phyloP scores from a whole-genome alignment of 1,140 invertebrate species.

The Drepana arcuata region DNA sequence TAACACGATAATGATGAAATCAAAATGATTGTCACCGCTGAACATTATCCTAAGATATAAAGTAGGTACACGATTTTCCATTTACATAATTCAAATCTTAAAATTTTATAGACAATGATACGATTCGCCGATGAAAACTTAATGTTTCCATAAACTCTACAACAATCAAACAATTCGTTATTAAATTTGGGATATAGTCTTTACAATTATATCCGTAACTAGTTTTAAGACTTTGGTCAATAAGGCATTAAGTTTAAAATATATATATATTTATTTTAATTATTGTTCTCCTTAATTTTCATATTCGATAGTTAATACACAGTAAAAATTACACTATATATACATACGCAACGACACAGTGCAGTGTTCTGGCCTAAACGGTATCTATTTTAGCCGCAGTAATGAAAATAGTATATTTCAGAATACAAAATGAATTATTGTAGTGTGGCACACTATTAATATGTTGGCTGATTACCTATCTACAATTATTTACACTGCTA shows the following conservation, averaged over 20 bases:
- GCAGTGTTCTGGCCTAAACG: too few relatives aligned
- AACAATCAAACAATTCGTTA: slow-evolving; percentile 63
- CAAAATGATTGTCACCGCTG: too few relatives aligned
- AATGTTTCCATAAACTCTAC: slow-evolving; percentile 59
- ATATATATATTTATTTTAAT: slow-evolving; percentile 67
- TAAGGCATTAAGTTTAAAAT: slow-evolving; percentile 72
- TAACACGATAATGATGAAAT: too few relatives aligned
- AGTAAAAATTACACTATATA: slow-evolving; percentile 52
- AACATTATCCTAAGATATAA: slow-evolving; percentile 20
- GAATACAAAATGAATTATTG: slow-evolving; percentile 19
- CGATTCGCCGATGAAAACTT: slow-evolving; percentile 54
- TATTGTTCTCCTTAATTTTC: slow-evolving; percentile 67
- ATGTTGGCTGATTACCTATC: slow-evolving; percentile 26
- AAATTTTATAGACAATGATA: slow-evolving; percentile 50
- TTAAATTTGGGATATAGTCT: slow-evolving; percentile 50
- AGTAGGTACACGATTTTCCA: slow-evolving; percentile 20
- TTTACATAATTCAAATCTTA: slow-evolving; percentile 24
- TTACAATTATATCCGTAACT: slow-evolving; percentile 57
- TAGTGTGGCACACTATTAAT: slow-evolving; percentile 4
- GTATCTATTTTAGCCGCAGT: slow-evolving; percentile 5
- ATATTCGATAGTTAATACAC: slow-evolving; percentile 52
- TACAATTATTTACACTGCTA: slow-evolving; percentile 47
- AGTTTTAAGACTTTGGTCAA: slow-evolving; percentile 71
- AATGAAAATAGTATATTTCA: slow-evolving; percentile 17
- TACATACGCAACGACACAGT: slow-evolving; percentile 43